Base-by-base conservation (phyloP, 2,797 vertebrate genomes). In the Cyclopterus lumpus region DNA sequence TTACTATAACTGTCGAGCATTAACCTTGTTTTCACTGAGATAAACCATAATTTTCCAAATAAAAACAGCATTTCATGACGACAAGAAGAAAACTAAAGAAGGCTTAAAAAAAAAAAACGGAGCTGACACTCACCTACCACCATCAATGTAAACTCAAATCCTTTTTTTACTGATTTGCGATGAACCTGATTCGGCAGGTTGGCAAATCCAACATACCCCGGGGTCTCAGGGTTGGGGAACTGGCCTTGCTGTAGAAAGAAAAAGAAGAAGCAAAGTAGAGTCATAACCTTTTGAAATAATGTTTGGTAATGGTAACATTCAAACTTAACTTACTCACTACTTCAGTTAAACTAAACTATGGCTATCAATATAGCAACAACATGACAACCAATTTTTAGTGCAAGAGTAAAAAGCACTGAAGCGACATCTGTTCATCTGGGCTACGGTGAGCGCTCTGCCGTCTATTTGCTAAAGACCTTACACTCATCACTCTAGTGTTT, bases 151-250 rank as follows among this genome's bases (percentile, higher is more conserved):
- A 99, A 99, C 91, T 99, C 98, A 86, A 99, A 99, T 11, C 98
- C 98, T 72, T 99, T 99, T 84, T 99, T 99, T 70, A 99, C 98
- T 4, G 98, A 99, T 87, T 99, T 99, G 51, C 98, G 97, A 82
- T 99, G 98, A 88, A 99, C 98, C 91, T 99, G 98, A 83, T 99
- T 99, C 32, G 98, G 98, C 81, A 99, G 95, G 84, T 99, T 99
- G 73, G 98, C 97, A 76, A 99, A 99, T 80, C 97, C 98, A 74
- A 99, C 97, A 75, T 99, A 99, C 40, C 97, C 98, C 6, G 98
- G 97, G 42, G 97, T 99, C 93, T 99, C 98, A 44, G 97, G 98
- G 87, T 99, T 99, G 86, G 95, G 95, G 90, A 99, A 98, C 70
- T 99, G 98, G 3, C 94, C 95, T 80, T 95, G 94, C 91, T 94